Percentiles rank a stretch among this genome's conserved stretches.
Evolutionary conservation across 2,113 vertebrate species (phyloP).

Genomic region (Leptosomus discolor): DNA sequence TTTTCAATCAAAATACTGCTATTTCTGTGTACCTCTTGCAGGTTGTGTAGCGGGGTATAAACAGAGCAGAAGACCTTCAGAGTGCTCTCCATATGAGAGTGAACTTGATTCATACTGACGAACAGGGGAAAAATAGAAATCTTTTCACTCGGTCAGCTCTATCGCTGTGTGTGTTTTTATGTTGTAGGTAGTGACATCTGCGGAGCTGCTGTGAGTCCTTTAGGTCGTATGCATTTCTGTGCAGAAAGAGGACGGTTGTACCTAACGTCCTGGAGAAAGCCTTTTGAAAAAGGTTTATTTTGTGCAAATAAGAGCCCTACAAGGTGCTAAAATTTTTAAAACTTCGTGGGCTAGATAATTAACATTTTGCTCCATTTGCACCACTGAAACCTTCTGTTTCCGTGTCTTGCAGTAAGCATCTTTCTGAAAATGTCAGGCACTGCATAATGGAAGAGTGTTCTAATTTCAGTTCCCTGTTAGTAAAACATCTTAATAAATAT

Average conservation of each 20-base stretch:
- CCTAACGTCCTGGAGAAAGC: background rate
- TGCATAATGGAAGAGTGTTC: conserved; percentile 15
- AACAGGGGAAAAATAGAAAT: background rate
- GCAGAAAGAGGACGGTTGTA: background rate
- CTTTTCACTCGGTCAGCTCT: background rate
- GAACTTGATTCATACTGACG: background rate
- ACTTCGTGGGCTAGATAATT: conserved; percentile 18
- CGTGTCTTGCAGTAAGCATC: background rate
- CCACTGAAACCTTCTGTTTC: conserved; percentile 23
- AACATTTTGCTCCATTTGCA: conserved; percentile 35
- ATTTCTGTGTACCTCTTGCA: background rate
- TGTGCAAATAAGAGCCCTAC: background rate
- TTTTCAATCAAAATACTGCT: background rate
- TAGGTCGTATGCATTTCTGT: background rate
- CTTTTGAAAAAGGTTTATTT: conserved; percentile 27
- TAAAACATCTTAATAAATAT: conserved; percentile 7
- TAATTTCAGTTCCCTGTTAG: conserved; percentile 26
- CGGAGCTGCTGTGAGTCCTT: background rate
- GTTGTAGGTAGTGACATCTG: background rate
- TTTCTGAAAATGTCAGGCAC: conserved; percentile 33
- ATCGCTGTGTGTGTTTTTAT: background rate
- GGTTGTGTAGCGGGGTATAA: background rate
- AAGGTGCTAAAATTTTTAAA: conserved; percentile 26
- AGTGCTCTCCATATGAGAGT: background rate
- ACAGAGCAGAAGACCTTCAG: background rate